phyloP scores from a whole-genome alignment of 2,797 vertebrate species.

The Hirundo rustica region DNA sequence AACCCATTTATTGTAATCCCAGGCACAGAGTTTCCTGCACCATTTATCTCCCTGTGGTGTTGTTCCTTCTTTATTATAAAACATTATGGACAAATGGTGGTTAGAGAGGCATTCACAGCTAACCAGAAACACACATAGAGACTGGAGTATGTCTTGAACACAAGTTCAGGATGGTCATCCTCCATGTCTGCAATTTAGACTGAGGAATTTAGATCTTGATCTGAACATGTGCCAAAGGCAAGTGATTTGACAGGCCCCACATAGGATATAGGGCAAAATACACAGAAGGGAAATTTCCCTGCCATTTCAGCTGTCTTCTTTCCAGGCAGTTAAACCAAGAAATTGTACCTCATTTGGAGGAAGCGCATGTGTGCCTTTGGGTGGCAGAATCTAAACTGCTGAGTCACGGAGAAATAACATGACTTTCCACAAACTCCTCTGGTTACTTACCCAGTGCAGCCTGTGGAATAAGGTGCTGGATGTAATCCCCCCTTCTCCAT shows the following conservation, averaged over 20 bases:
- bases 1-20: background rate
- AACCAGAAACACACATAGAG: background rate
- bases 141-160: background rate
- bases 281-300: background rate
- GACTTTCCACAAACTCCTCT: background rate
- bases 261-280: background rate
- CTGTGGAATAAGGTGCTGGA: background rate
- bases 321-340: background rate
- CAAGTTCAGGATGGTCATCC: background rate
- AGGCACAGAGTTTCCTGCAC: background rate
- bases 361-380: background rate
- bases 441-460: background rate
- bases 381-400: background rate
- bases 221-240: background rate
- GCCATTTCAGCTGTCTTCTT: background rate
- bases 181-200: background rate
- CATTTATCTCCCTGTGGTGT: background rate
- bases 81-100: background rate
- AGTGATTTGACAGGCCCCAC: background rate
- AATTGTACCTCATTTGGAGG: background rate
- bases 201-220: background rate
- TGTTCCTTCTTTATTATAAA: slow-evolving; percentile 10
- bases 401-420: background rate
- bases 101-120: background rate
- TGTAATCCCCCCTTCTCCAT: rapidly evolving